Evolutionary conservation across 2,888 invertebrate species (phyloP), one percentile per base, ranked within the genome.

Genomic region (Eupithecia tripunctaria): DNA sequence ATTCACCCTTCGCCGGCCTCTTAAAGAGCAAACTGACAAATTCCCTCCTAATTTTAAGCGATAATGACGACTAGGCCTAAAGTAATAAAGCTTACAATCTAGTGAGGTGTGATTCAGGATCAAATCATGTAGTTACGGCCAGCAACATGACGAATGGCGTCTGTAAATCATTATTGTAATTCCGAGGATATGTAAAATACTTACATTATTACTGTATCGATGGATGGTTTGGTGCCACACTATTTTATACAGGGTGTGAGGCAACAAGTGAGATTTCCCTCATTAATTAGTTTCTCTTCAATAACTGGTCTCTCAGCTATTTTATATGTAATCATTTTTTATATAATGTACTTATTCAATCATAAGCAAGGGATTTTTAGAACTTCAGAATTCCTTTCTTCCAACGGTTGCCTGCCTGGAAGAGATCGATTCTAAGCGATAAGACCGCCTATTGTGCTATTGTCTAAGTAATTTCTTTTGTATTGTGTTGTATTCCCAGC

Each of bases 81-180:
- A 32, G 18, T 36, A 32, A n/a, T 63, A 29, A 32, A 32, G 62
- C n/a, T 63, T 32, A 29, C 29, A 36, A 36, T 63, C 62, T 36
- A 25, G 29, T 60, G 60, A 60, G 10, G 32, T 29, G 32, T 29
- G 21, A 59, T 89, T 87, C 89, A 89, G 88, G 91, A 92, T 86
- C 84, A 79, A 80, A 82, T 84, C 82, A 81, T 84, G 82, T 84
- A 85, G 72, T 84, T 84, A 83, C 79, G 82, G 82, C 81, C 81
- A 82, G 80, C 82, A 80, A 85, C 67, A 68, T 89, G 90, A 91
- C 87, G 86, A 84, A 91, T 89, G 82, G 81, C 81, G 78, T 73
- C 78, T 84, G 81, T 89, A 86, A 85, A 85, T 90, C 86, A 88
- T 86, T 82, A 84, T 77, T 81, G 81, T 87, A 85, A 86, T 86